phyloP scores from a whole-genome alignment of 2,113 vertebrate genomes.

The Australoheros scitulus region DNA sequence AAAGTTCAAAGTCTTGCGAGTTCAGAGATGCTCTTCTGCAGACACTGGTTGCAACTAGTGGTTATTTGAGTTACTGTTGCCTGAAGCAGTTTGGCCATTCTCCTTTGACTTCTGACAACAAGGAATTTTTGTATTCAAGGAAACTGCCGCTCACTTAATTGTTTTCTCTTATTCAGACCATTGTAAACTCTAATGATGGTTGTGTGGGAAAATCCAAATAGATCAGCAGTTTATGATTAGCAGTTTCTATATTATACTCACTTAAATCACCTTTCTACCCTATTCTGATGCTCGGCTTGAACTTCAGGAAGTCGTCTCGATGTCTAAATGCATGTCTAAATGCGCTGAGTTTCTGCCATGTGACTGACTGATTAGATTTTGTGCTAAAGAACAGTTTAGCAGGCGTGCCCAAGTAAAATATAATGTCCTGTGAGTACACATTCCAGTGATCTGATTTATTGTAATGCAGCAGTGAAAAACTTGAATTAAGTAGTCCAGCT shows the following conservation, averaged over 20 bases:
- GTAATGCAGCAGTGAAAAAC: neutral
- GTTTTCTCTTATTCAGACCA: neutral
- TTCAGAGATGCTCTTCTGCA: neutral
- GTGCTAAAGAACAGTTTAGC: neutral
- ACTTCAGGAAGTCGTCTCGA: neutral
- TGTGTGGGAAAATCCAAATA: too few species aligned
- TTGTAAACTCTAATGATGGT: neutral
- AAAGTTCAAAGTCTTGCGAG: neutral
- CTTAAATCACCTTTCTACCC: neutral
- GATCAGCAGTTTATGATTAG: too few species aligned
- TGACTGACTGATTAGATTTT: neutral
- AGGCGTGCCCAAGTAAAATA: neutral
- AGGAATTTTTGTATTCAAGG: neutral
- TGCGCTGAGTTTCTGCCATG: neutral
- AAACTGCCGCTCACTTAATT: neutral
- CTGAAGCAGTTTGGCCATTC: neutral
- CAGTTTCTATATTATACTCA: too few species aligned
- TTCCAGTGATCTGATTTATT: neutral
- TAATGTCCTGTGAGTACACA: neutral
- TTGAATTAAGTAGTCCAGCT: accelerated
- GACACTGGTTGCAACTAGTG: neutral
- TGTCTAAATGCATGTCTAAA: neutral
- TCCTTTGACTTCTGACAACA: neutral
- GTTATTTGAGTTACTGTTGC: neutral
- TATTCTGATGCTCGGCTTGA: neutral